phyloP scores from a whole-genome alignment of 2,797 vertebrate genomes.

The Synaphobranchus kaupii region DNA sequence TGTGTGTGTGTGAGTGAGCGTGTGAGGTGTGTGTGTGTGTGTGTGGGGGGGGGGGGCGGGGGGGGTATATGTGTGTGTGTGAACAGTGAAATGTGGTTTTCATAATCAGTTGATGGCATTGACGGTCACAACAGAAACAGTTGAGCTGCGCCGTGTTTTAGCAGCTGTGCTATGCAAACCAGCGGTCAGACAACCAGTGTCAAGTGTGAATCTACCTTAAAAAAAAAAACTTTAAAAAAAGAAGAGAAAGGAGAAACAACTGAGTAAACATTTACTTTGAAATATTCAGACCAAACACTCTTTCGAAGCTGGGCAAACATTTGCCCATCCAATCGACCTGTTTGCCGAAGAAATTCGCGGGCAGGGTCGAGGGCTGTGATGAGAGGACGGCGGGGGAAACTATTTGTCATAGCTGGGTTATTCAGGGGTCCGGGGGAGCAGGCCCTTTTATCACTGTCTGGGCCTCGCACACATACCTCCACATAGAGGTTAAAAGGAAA shows the following conservation, averaged over 20 bases:
- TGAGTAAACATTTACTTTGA: conserved; percentile 64
- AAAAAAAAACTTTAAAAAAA: conserved; percentile 32
- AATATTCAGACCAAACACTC: conserved; percentile 55
- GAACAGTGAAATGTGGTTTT: background rate
- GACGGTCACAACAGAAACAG: conserved; percentile 37
- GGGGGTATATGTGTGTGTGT: conserved; percentile 16
- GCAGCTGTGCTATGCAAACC: conserved; percentile 9
- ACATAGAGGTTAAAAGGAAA: conserved; percentile 39
- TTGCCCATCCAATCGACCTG: conserved; percentile 64
- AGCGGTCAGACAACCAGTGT: conserved; percentile 18
- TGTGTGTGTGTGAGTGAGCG: no score
- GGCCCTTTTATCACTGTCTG: conserved; percentile 61
- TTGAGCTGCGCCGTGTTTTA: conserved; percentile 33
- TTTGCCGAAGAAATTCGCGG: conserved; percentile 76
- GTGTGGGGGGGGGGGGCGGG: background rate
- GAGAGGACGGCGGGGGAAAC: conserved; percentile 61
- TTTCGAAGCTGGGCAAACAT: conserved; percentile 68
- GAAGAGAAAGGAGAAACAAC: conserved; percentile 58
- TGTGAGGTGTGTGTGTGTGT: no score
- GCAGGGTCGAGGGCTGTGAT: conserved; percentile 57
- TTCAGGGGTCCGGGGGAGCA: conserved; percentile 59
- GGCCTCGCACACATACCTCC: conserved; percentile 40
- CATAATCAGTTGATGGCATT: background rate
- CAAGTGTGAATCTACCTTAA: conserved; percentile 33
- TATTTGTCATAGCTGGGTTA: conserved; percentile 71